A percentile compares a stretch with the other conserved stretches of the same genome.
phyloP scores from a whole-genome alignment of 2,888 invertebrate species.

The Lepidocyrtoides sp. region DNA sequence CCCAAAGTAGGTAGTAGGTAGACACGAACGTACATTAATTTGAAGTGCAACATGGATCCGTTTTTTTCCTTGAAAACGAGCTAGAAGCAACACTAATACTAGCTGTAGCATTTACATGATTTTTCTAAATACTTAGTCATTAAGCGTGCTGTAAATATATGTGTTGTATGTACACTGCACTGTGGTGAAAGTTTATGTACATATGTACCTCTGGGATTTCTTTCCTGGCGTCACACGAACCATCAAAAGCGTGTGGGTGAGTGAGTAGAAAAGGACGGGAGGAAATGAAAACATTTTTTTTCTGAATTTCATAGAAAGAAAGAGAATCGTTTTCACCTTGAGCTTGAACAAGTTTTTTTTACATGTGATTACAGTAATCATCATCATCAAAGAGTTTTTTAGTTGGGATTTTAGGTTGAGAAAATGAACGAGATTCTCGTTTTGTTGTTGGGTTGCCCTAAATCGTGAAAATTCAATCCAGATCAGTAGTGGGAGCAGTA shows the following conservation, averaged over 20 bases:
- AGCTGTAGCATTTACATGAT: not conserved
- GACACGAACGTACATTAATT: not conserved
- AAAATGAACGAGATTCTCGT: conserved; percentile 27
- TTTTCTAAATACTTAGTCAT: not conserved
- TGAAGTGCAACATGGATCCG: conserved; percentile 16
- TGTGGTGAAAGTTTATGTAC: not conserved
- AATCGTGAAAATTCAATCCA: conserved; percentile 15
- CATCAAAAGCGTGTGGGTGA: not conserved
- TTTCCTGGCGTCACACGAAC: conserved; percentile 31
- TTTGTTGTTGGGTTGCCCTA: not conserved
- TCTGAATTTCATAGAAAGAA: not conserved
- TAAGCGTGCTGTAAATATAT: not conserved
- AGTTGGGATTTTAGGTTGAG: not conserved
- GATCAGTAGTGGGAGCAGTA: not conserved
- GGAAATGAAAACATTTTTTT: not conserved
- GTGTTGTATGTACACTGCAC: not conserved
- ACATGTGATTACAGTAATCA: conserved; percentile 17
- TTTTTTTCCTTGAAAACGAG: not conserved
- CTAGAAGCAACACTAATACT: not conserved
- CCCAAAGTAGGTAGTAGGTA: not conserved
- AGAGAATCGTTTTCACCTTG: conserved; percentile 30
- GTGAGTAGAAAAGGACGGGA: not conserved
- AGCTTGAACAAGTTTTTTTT: conserved; percentile 13
- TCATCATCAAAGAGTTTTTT: not conserved
- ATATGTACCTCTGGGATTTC: not conserved